Conservation (phyloP, 2,888 invertebrate species). For the Dimorphilus gyrociliatus region DNA sequence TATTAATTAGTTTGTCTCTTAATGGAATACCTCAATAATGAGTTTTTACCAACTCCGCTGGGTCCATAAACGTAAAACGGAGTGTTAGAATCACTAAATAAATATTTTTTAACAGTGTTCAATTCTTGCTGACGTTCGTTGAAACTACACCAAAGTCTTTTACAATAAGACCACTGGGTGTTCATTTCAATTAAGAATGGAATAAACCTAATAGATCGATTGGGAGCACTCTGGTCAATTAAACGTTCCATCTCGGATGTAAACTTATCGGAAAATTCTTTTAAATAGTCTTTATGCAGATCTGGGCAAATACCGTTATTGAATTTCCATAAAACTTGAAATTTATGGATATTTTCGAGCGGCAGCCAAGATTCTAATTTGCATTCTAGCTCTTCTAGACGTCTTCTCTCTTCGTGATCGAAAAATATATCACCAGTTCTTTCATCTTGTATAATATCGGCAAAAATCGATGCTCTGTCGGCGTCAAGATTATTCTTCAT, state of each 20-base stretch:
- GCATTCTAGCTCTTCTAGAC: slow-evolving; percentile 7
- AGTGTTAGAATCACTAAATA: no score
- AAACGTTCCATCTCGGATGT: slow-evolving; percentile 11
- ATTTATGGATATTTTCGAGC: slow-evolving; percentile 13
- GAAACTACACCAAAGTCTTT: no score
- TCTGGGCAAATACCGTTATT: slow-evolving; percentile 25
- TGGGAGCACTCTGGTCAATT: no score
- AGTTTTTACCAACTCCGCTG: no score
- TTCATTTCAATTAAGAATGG: no score
- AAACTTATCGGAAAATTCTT: slow-evolving; percentile 17
- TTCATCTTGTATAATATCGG: slow-evolving; percentile 21
- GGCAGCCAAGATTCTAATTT: slow-evolving; percentile 10
- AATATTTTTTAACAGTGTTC: no score
- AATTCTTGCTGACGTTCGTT: no score
- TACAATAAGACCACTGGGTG: no score
- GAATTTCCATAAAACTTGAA: slow-evolving; percentile 28
- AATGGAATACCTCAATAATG: no score
- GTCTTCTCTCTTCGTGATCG: not conserved
- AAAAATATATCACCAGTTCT: slow-evolving; percentile 12
- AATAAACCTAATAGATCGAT: no score
- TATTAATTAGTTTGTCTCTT: no score
- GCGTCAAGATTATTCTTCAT: slow-evolving; percentile 28
- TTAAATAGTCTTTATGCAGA: slow-evolving; percentile 24
- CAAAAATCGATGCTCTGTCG: slow-evolving; percentile 12
- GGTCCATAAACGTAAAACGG: no score